These are phyloP conservation scores for Panzeria rudis DNA, from an alignment of 2,888 invertebrate species.

Conservation along the genomic window DNA sequence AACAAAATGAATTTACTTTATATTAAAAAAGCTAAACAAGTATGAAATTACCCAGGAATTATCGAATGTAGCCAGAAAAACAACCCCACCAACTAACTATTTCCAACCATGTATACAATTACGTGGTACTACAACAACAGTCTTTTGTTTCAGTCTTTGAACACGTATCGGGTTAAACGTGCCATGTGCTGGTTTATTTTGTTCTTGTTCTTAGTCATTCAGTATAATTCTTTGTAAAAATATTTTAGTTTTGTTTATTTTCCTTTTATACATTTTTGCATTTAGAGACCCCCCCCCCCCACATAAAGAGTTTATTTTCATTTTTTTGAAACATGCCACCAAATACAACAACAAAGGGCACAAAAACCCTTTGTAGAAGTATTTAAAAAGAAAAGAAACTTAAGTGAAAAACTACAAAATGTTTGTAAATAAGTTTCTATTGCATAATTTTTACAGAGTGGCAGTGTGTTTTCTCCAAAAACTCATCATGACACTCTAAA, in stretches of 20 bases:
- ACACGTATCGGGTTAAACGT: slow-evolving; percentile 5
- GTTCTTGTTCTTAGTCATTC: not conserved
- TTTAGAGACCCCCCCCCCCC: no score
- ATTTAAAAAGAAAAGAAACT: not conserved
- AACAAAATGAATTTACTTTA: no score
- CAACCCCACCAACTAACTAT: no score
- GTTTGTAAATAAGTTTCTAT: not conserved
- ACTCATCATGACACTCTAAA: no score
- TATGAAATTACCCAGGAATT: no score
- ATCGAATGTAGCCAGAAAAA: no score
- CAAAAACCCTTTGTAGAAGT: not conserved
- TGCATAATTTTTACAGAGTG: no score
- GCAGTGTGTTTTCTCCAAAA: no score
- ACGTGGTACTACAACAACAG: slow-evolving; percentile 1
- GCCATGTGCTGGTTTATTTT: slow-evolving; percentile 1
- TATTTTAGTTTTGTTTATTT: not conserved
- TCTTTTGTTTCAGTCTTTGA: not conserved
- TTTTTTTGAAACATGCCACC: not conserved
- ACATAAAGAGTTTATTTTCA: no score
- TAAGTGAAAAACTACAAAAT: not conserved
- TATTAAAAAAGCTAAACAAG: no score
- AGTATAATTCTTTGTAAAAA: no score
- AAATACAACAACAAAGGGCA: not conserved
- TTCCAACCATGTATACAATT: no score
- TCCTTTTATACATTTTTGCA: not conserved